Evolutionary conservation across 2,113 vertebrate species (phyloP).

Genomic region (Elephantulus edwardii): DNA sequence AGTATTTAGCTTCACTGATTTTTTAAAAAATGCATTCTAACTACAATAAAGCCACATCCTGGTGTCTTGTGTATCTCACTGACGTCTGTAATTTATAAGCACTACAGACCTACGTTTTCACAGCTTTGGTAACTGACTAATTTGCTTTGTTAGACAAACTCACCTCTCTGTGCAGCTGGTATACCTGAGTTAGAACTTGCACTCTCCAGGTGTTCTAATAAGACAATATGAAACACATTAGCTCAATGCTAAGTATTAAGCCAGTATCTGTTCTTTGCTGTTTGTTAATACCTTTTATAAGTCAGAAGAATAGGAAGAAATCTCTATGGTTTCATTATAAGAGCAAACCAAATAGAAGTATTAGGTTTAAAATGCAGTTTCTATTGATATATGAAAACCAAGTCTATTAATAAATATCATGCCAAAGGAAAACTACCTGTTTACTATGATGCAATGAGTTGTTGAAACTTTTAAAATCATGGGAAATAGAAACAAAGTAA

Average conservation of each 20-base stretch:
- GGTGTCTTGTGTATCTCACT: conserved; percentile 18
- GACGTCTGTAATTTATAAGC: conserved; percentile 27
- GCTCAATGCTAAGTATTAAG: conserved; percentile 57
- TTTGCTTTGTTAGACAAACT: conserved; percentile 82
- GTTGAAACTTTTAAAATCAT: conserved; percentile 11
- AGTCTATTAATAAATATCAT: conserved; percentile 50
- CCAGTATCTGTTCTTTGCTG: conserved; percentile 67
- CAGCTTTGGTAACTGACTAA: conserved; percentile 77
- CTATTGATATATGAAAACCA: conserved; percentile 32
- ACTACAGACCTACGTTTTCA: conserved; percentile 74
- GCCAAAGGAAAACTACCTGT: neutral
- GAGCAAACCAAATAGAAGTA: conserved; percentile 63
- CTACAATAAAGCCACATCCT: conserved; percentile 18
- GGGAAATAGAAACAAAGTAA: conserved; percentile 23
- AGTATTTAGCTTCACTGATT: conserved; percentile 60
- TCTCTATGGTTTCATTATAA: conserved; percentile 57
- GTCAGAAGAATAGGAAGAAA: conserved; percentile 30
- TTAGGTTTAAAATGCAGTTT: conserved; percentile 42
- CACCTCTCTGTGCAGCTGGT: conserved; percentile 90
- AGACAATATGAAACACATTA: conserved; percentile 80
- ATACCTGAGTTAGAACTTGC: conserved; percentile 87
- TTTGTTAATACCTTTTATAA: conserved; percentile 48
- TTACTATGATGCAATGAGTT: conserved; percentile 31
- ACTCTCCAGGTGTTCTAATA: conserved; percentile 88
- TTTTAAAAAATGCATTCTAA: conserved; percentile 54